Evolutionary conservation across 1,140 invertebrate species (phyloP).

Genomic region (Pseudomyrmex flavicornis): DNA sequence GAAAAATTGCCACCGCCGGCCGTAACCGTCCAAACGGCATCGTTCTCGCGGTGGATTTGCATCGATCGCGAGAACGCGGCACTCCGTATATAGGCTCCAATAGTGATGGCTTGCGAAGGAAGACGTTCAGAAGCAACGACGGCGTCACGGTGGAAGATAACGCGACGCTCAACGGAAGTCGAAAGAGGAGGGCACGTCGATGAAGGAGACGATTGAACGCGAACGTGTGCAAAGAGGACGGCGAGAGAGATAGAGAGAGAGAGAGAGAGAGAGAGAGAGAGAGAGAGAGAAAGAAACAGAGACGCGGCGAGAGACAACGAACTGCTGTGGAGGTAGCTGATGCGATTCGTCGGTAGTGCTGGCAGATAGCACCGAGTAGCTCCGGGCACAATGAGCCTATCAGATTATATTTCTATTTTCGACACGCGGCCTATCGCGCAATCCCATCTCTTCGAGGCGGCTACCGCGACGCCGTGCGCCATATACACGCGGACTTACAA

Average conservation of each 20-base stretch:
- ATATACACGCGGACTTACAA: background rate
- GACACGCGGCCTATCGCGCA: slow-evolving; percentile 84
- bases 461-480: slow-evolving; percentile 78
- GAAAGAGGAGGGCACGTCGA: background rate
- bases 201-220: slow-evolving; percentile 14
- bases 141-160: slow-evolving; percentile 6
- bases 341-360: slow-evolving; percentile 76
- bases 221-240: background rate
- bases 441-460: slow-evolving; percentile 82
- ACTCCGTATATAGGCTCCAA: too few species aligned
- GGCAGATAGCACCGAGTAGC: slow-evolving; percentile 81
- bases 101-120: too few species aligned
- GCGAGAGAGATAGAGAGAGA: slow-evolving; percentile 22
- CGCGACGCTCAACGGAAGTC: slow-evolving; percentile 23
- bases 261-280: slow-evolving; percentile 19
- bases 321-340: slow-evolving; percentile 55
- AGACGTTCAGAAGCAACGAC: background rate
- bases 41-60: background rate
- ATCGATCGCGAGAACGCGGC: too few species aligned
- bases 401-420: slow-evolving; percentile 86
- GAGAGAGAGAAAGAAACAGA: slow-evolving; percentile 29
- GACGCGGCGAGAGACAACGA: slow-evolving; percentile 43
- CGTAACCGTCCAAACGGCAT: background rate
- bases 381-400: slow-evolving; percentile 84
- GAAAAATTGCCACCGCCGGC: background rate